Conservation (phyloP, 37 sponge, comb jelly and placozoan genomes). For the Spongilla lacustris region DNA sequence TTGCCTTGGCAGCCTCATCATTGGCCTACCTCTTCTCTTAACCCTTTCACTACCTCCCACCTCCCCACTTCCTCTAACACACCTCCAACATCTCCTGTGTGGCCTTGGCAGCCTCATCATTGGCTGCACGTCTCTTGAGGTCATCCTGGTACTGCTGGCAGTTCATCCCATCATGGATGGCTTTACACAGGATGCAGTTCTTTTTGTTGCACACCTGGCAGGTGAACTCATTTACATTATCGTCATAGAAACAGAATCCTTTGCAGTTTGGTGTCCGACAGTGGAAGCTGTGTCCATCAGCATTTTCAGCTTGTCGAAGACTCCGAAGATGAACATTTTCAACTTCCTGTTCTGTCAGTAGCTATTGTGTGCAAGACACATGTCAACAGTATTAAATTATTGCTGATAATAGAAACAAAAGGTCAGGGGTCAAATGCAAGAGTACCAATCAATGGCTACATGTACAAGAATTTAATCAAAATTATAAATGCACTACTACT, state of each 20-base stretch:
- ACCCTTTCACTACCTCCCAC: not conserved
- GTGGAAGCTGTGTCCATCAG: conserved; percentile 77
- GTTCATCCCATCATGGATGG: conserved; percentile 91
- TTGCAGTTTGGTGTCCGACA: conserved; percentile 79
- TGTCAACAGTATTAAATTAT: no score
- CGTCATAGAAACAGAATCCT: conserved; percentile 94
- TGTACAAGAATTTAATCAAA: no score
- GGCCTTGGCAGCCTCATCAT: conserved; percentile 87
- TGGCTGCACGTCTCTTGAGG: conserved; percentile 81
- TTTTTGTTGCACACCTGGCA: conserved; percentile 69
- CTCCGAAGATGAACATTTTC: conserved; percentile 55
- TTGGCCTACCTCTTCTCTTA: not conserved
- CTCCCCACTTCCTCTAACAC: not conserved
- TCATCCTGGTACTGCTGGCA: conserved; percentile 97
- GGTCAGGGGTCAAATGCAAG: no score
- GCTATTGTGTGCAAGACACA: conserved; percentile 28
- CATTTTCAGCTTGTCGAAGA: conserved; percentile 74
- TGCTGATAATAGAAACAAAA: no score
- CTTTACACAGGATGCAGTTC: conserved; percentile 89
- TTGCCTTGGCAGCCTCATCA: not conserved
- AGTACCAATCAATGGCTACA: no score
- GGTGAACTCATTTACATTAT: conserved; percentile 80
- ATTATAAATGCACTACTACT: no score
- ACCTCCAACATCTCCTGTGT: conserved; percentile 93
- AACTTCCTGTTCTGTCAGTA: conserved; percentile 71